Evolutionary conservation across 2,888 invertebrate species (phyloP).

Genomic region (Rotaria macrura): DNA sequence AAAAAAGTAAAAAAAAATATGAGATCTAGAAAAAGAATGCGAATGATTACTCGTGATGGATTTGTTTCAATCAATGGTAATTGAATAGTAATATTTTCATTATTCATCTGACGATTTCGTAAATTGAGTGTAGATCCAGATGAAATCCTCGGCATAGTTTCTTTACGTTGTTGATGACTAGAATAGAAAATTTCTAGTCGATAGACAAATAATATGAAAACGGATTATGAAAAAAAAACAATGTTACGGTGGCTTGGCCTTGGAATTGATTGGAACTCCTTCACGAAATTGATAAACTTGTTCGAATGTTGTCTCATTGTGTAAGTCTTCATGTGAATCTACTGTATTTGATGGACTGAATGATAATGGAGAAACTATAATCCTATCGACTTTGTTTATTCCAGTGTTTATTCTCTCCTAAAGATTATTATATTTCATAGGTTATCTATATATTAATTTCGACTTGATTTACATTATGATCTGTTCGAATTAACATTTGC

Average conservation of each 20-base stretch:
- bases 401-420: background rate
- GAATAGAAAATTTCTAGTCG: background rate
- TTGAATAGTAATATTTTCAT: slow-evolving; percentile 46
- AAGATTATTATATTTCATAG: background rate
- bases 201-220: too few species aligned
- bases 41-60: slow-evolving; percentile 23
- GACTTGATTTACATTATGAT: too few species aligned
- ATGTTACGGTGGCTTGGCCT: background rate
- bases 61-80: slow-evolving; percentile 43
- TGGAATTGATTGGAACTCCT: background rate
- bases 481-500: too few species aligned
- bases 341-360: background rate
- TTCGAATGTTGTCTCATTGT: background rate
- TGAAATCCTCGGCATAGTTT: background rate
- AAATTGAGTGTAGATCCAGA: slow-evolving; percentile 40
- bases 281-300: background rate
- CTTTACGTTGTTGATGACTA: background rate
- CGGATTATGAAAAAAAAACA: background rate
- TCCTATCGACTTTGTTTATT: background rate
- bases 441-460: too few species aligned
- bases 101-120: slow-evolving; percentile 42
- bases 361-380: background rate
- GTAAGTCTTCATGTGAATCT: background rate
- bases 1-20: background rate
- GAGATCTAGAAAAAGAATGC: background rate